Conservation (phyloP, 2,888 invertebrate species). For the Dilophus febrilis region DNA sequence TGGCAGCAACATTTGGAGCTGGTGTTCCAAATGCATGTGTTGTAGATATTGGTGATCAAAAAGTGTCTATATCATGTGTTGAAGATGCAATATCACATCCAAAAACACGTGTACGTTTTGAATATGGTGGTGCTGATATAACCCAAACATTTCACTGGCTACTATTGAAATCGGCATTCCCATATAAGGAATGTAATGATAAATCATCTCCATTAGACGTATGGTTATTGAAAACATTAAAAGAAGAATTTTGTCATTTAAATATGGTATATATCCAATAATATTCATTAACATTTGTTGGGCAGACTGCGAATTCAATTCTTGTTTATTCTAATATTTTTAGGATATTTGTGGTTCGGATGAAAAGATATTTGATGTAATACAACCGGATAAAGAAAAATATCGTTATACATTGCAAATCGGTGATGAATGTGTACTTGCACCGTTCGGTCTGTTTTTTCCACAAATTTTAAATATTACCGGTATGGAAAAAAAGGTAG, state of each 20-base stretch:
- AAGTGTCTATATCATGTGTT: slow-evolving; percentile 88
- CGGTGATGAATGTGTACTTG: slow-evolving; percentile 85
- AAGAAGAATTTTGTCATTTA: slow-evolving; percentile 81
- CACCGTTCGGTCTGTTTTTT: slow-evolving; percentile 74
- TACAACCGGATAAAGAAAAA: slow-evolving; percentile 48
- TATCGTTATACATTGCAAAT: slow-evolving; percentile 57
- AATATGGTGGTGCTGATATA: slow-evolving; percentile 83
- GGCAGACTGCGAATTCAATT: not conserved
- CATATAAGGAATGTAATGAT: slow-evolving; percentile 58
- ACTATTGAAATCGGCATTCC: slow-evolving; percentile 77
- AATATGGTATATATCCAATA: no score
- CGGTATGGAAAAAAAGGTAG: slow-evolving; percentile 47
- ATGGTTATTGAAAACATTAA: slow-evolving; percentile 61
- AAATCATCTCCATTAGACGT: slow-evolving; percentile 60
- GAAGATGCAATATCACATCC: slow-evolving; percentile 91
- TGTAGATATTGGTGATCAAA: slow-evolving; percentile 89
- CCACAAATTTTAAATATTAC: slow-evolving; percentile 77
- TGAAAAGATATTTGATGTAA: slow-evolving; percentile 60
- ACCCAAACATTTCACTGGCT: slow-evolving; percentile 80
- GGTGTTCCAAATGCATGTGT: slow-evolving; percentile 80
- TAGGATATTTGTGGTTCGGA: slow-evolving; percentile 73
- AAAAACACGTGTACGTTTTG: slow-evolving; percentile 51
- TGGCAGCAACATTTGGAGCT: slow-evolving; percentile 70
- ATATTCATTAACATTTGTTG: no score
- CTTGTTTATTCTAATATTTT: no score